Base-by-base conservation (phyloP, 1,140 invertebrate species). In the Drosophila serrata region DNA sequence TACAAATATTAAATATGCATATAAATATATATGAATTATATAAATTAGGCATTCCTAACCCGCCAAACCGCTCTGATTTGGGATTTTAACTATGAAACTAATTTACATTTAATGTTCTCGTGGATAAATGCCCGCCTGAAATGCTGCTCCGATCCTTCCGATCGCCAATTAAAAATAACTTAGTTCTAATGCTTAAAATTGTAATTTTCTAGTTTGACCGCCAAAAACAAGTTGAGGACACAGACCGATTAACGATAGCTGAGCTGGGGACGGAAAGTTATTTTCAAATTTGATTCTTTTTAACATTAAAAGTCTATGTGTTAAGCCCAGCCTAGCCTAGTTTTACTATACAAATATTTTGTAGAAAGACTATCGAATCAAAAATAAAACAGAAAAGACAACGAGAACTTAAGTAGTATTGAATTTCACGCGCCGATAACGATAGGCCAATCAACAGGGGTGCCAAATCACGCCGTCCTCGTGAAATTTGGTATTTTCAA, bases 11-110 rank as follows among this genome's bases (percentile, higher is more conserved):
- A 86, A 56, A 74, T 37, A 78, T 35, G 80, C 45, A 27, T 39
- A 70, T 61, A 61, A 60, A 67, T 49, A 81, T 70, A 77, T 57
- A 57, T 63, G 58, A 46, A 19, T 68, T 39, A 59, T 75, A 81
- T 65, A 67, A 73, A 85, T 81, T 78, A 81, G 81, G 82, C 82
- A 85, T 85, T 85, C 82, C 82, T 85, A 81, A 85, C 46, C 46
- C 45, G 68, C 51, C 68, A 74, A 77, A 72, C 63, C 37, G 43
- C 37, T 73, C 43, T 69, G 29, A 51, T 70, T 70, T 67, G 65
- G 53, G 27, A 49, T 58, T 49, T 68, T 15, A 56, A 63, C 40
- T 63, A 19, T 55, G 31, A 40, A 24, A 51, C 39, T 53, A 51
- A n/a, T 29, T 65, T 53, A 9, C 35, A 27, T 39, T n/a, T 27